Evolutionary conservation across 2,113 vertebrate genomes (phyloP).

Genomic region (Mesoclemmys tuberculata): DNA sequence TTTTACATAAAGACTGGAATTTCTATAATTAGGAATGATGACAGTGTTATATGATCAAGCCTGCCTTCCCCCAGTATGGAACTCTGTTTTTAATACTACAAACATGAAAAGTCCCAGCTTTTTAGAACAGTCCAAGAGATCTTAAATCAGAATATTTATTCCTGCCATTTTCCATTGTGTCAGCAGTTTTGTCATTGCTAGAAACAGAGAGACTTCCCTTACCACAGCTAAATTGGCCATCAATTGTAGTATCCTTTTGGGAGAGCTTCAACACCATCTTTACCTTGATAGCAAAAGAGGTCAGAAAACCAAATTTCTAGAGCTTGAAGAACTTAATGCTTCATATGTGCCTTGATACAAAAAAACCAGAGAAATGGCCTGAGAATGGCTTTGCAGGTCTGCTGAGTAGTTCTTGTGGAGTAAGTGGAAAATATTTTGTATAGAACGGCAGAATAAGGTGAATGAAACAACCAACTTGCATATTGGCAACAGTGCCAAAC

Average conservation of each 20-base stretch:
- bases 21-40: background rate
- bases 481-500: background rate
- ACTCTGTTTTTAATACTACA: background rate
- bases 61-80: background rate
- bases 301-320: background rate
- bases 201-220: background rate
- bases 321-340: background rate
- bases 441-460: constrained; percentile 7
- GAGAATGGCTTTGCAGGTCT: background rate
- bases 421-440: background rate
- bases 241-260: background rate
- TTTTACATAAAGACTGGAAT: background rate
- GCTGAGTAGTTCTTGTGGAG: background rate
- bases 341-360: background rate
- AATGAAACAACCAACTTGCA: background rate
- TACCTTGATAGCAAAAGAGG: background rate
- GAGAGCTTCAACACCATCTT: background rate
- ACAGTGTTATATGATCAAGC: background rate
- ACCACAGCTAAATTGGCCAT: background rate
- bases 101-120: background rate
- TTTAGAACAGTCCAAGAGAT: background rate
- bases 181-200: background rate
- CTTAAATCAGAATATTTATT: background rate
- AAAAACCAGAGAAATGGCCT: background rate
- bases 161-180: background rate